Conservation (phyloP, 2,113 vertebrate species). For the Perca schrenkii region DNA sequence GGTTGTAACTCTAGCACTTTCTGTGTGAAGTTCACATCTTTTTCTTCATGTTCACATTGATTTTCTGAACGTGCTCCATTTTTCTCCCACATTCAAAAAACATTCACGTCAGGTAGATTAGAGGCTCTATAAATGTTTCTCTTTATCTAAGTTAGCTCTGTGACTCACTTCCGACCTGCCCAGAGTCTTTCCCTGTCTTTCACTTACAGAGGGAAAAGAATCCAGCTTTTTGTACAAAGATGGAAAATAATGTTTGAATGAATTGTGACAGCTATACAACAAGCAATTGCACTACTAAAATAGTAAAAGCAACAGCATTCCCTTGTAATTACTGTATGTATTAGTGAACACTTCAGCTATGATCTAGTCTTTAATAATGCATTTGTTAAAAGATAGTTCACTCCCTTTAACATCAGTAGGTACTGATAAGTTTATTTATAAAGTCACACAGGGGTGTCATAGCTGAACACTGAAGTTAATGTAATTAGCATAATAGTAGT, state of each 20-base stretch:
- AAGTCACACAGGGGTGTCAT: background rate
- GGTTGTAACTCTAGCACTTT: slow-evolving; percentile 15
- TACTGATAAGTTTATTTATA: background rate
- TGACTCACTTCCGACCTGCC: slow-evolving; percentile 48
- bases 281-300: background rate
- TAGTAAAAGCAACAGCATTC: background rate
- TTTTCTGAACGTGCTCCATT: slow-evolving; percentile 61
- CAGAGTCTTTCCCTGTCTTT: slow-evolving; percentile 37
- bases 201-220: slow-evolving; percentile 2
- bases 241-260: background rate
- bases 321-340: background rate
- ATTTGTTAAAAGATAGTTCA: background rate
- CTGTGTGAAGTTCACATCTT: slow-evolving; percentile 24
- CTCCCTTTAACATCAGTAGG: background rate
- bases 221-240: background rate
- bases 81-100: slow-evolving; percentile 66
- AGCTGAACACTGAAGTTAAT: background rate
- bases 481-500: background rate
- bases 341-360: background rate
- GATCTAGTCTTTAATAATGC: background rate
- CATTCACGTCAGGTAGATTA: slow-evolving; percentile 70
- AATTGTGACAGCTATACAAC: background rate
- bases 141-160: slow-evolving; percentile 39
- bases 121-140: slow-evolving; percentile 67
- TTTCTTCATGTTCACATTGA: slow-evolving; percentile 50